phyloP scores from a whole-genome alignment of 2,113 vertebrate species.

The Sialia sialis region DNA sequence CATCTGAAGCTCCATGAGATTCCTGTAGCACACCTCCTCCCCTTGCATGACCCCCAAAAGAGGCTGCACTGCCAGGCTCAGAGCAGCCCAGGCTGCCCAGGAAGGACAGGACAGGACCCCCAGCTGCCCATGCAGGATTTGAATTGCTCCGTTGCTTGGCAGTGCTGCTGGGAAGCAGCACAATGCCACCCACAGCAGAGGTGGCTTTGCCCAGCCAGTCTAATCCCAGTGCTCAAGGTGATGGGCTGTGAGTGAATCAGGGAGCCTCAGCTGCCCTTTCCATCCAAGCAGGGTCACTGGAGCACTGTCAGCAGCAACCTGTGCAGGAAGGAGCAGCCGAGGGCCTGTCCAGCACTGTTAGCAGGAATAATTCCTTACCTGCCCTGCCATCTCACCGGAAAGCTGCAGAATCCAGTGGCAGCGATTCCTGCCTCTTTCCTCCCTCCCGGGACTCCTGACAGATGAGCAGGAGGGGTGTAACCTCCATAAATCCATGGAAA shows the following conservation, averaged over 20 bases:
- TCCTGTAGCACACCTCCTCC: not conserved
- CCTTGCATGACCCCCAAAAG: not conserved
- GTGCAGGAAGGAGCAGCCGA: not conserved
- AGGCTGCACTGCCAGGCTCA: not conserved
- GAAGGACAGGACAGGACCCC: not conserved
- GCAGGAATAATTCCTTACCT: not conserved
- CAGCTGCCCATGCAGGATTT: not conserved
- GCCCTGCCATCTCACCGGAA: not conserved
- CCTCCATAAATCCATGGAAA: not conserved
- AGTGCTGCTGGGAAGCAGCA: not conserved
- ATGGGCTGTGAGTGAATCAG: not conserved
- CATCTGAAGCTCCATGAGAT: not conserved
- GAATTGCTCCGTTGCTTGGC: not conserved
- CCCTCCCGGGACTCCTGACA: accelerated
- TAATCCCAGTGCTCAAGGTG: not conserved
- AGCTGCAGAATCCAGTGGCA: not conserved
- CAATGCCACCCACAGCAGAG: not conserved
- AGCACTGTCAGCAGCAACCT: not conserved
- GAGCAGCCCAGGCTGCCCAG: not conserved
- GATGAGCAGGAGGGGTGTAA: not conserved
- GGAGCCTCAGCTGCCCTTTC: not conserved
- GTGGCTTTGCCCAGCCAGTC: not conserved
- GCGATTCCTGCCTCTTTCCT: not conserved
- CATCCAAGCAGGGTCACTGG: not conserved
- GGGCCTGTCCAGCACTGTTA: not conserved